These are phyloP conservation scores for Cotesia typhae DNA, from an alignment of 1,140 invertebrate species.

Conservation along the genomic window DNA sequence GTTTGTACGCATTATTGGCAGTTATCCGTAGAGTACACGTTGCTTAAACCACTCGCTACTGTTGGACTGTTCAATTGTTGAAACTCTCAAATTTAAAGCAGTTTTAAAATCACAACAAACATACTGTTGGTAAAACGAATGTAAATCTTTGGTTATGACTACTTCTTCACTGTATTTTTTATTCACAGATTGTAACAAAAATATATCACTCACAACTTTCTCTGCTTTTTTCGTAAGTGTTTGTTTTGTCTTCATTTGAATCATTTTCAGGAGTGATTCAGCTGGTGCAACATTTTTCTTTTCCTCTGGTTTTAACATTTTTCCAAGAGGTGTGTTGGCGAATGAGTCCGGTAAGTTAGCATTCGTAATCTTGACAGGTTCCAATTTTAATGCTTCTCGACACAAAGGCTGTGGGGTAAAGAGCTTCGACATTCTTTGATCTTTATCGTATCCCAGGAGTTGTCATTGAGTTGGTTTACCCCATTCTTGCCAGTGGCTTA, in stretches of 20 bases:
- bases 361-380: constrained; percentile 20
- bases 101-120: constrained; percentile 17
- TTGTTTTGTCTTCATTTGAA: neutral
- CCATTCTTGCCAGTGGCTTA: constrained; percentile 34
- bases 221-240: neutral
- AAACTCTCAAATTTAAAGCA: constrained; percentile 27
- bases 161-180: constrained; percentile 3
- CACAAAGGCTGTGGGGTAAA: too few species aligned
- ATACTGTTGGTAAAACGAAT: neutral
- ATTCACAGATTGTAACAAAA: neutral
- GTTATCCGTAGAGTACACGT: constrained; percentile 18
- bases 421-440: constrained; percentile 17
- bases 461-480: constrained; percentile 33
- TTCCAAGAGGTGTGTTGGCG: neutral
- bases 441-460: constrained; percentile 35
- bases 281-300: neutral
- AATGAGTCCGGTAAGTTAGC: constrained; percentile 8
- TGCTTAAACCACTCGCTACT: constrained; percentile 21
- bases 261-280: constrained; percentile 3
- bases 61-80: neutral
- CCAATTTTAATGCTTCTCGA: constrained; percentile 9
- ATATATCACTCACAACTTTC: constrained; percentile 6
- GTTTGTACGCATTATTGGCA: constrained; percentile 13
- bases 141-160: constrained; percentile 3
- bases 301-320: neutral